phyloP scores from a whole-genome alignment of 2,888 invertebrate genomes.

The Nycteola revayana region DNA sequence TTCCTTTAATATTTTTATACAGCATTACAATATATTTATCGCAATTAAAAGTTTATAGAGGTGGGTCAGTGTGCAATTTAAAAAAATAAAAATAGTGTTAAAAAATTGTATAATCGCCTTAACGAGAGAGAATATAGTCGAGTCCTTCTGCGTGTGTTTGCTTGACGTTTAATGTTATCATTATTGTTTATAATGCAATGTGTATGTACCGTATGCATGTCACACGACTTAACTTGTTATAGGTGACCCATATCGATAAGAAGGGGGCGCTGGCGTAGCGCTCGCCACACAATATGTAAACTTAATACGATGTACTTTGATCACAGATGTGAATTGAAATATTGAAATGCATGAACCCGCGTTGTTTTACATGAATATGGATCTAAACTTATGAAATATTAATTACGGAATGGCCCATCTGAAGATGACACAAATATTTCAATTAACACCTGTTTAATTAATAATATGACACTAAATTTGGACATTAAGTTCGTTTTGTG shows the following conservation, averaged over 20 bases:
- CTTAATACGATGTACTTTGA: conserved; percentile 11
- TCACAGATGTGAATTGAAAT: conserved; percentile 27
- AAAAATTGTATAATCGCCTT: conserved; percentile 79
- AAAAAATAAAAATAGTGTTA: conserved; percentile 65
- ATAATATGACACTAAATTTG: conserved; percentile 14
- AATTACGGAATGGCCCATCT: conserved; percentile 8
- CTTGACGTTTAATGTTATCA: conserved; percentile 58
- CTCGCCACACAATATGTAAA: conserved; percentile 3
- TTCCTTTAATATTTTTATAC: conserved; percentile 82
- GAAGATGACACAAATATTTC: conserved; percentile 16
- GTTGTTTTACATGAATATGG: conserved; percentile 10
- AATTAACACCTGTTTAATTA: conserved; percentile 22
- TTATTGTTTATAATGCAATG: conserved; percentile 48
- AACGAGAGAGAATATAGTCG: conserved; percentile 79
- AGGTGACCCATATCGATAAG: conserved; percentile 32
- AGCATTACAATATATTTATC: conserved; percentile 79
- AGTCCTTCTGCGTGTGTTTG: conserved; percentile 71
- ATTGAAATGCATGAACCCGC: conserved; percentile 14
- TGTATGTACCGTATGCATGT: conserved; percentile 47
- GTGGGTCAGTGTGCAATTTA: conserved; percentile 79
- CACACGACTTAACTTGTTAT: conserved; percentile 42
- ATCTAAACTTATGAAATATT: conserved; percentile 22
- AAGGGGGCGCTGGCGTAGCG: conserved; percentile 9
- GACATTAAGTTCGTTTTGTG: conserved; percentile 21
- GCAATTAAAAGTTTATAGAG: conserved; percentile 81